Evolutionary conservation across 2,888 invertebrate species (phyloP).

Genomic region (Dryadula phaetusa): DNA sequence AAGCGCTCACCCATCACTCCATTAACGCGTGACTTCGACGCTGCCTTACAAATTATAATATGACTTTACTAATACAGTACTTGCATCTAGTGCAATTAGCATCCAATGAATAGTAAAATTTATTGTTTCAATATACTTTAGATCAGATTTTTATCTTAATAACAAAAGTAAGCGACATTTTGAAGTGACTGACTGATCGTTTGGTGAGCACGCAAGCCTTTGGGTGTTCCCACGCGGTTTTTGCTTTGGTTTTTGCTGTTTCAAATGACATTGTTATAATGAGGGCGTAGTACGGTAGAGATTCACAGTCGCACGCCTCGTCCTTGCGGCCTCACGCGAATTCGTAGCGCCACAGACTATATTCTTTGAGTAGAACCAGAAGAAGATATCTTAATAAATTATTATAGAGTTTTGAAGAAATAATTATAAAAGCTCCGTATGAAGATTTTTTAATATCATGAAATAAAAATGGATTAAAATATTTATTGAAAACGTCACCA

Average conservation of each 20-base stretch:
- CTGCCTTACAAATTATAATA: not conserved
- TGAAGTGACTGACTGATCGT: conserved; percentile 20
- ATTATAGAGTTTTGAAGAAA: no score
- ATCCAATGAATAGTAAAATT: conserved; percentile 15
- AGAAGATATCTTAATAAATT: no score
- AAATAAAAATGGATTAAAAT: no score
- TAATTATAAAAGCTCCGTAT: no score
- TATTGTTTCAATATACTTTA: not conserved
- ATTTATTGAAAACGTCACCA: no score
- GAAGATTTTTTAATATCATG: no score
- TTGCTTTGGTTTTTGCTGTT: conserved; percentile 27
- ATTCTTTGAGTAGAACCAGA: not conserved
- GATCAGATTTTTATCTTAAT: not conserved
- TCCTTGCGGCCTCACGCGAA: conserved; percentile 43
- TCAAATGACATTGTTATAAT: conserved; percentile 40
- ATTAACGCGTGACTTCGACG: not conserved
- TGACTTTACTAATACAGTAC: not conserved
- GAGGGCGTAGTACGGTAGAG: conserved; percentile 40
- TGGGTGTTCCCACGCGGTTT: conserved; percentile 41
- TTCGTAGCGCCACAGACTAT: conserved; percentile 30
- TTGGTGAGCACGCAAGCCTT: conserved; percentile 28
- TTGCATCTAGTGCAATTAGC: not conserved
- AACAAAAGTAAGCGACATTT: conserved; percentile 33
- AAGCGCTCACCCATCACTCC: no score
- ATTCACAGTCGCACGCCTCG: conserved; percentile 39